Percentiles rank a stretch among this genome's conserved stretches.
Evolutionary conservation across 92 coral and sea anemone species (phyloP).

Genomic region (Virgularia gustaviana): DNA sequence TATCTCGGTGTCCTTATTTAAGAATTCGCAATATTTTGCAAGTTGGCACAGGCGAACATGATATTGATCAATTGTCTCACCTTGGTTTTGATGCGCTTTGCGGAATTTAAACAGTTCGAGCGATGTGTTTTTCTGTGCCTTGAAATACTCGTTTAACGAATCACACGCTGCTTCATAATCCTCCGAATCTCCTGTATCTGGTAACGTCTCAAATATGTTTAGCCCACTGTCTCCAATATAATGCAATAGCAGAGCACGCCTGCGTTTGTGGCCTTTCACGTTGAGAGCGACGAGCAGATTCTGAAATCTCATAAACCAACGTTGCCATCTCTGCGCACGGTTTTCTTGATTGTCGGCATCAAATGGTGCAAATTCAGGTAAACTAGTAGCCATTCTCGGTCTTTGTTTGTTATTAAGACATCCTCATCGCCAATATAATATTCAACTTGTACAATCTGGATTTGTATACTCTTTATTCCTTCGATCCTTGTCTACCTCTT

Average conservation of each 20-base stretch:
- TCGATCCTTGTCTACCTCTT: no score
- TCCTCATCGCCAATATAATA: slow-evolving; percentile 1
- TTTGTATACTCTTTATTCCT: no score
- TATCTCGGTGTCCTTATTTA: not conserved
- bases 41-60: slow-evolving; percentile 1
- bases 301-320: slow-evolving; percentile 9
- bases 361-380: slow-evolving; percentile 7
- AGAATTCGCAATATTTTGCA: slow-evolving; percentile 4
- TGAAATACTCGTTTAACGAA: not conserved
- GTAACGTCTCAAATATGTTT: slow-evolving; percentile 13
- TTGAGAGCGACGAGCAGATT: slow-evolving; percentile 7
- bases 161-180: slow-evolving; percentile 4
- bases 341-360: slow-evolving; percentile 5
- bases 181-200: not conserved
- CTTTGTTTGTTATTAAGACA: not conserved
- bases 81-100: slow-evolving; percentile 1
- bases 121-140: not conserved
- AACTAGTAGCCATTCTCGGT: slow-evolving; percentile 7
- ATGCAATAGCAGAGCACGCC: slow-evolving; percentile 7
- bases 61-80: not conserved
- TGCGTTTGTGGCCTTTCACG: not conserved
- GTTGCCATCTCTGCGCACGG: not conserved
- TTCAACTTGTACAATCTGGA: not conserved
- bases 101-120: slow-evolving; percentile 13
- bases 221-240: slow-evolving; percentile 1